Evolutionary conservation across 2,797 vertebrate species (phyloP).

Genomic region (Oreochromis grahami): DNA sequence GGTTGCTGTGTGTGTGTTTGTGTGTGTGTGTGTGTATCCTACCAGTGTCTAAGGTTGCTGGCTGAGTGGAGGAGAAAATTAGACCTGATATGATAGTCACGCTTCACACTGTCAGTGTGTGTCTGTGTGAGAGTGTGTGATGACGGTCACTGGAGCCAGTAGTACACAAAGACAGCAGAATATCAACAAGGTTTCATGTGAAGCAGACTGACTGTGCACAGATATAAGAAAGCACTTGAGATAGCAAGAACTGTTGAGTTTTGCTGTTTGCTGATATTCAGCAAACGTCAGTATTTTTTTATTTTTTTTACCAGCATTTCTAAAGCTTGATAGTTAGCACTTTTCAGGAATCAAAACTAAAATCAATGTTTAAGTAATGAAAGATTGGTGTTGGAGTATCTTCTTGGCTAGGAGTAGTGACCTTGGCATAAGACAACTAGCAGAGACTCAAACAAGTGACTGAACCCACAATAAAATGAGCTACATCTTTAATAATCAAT

Average conservation of each 20-base stretch:
- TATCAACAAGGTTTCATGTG: slow-evolving; percentile 47
- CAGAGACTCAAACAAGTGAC: neutral
- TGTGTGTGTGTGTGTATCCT: neutral
- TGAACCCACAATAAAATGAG: neutral
- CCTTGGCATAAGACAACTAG: neutral
- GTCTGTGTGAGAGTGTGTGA: slow-evolving; percentile 20
- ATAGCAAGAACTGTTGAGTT: slow-evolving; percentile 7
- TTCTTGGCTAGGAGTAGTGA: neutral
- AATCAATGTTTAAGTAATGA: neutral
- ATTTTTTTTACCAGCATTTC: neutral
- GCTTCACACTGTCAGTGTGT: slow-evolving; percentile 50
- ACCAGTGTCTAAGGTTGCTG: slow-evolving; percentile 59
- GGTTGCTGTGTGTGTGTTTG: neutral
- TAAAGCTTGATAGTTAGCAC: neutral
- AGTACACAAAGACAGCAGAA: slow-evolving; percentile 56
- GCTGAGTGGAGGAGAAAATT: slow-evolving; percentile 83
- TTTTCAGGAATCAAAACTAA: neutral
- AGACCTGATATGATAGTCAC: slow-evolving; percentile 79
- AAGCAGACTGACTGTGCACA: slow-evolving; percentile 22
- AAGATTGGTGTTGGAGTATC: neutral
- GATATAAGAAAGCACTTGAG: slow-evolving; percentile 19
- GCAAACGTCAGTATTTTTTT: neutral
- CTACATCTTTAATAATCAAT: neutral
- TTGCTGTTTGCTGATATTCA: slow-evolving; percentile 3
- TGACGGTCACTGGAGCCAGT: slow-evolving; percentile 49